phyloP scores from a whole-genome alignment of 2,113 vertebrate species.

The Anseranas semipalmata region DNA sequence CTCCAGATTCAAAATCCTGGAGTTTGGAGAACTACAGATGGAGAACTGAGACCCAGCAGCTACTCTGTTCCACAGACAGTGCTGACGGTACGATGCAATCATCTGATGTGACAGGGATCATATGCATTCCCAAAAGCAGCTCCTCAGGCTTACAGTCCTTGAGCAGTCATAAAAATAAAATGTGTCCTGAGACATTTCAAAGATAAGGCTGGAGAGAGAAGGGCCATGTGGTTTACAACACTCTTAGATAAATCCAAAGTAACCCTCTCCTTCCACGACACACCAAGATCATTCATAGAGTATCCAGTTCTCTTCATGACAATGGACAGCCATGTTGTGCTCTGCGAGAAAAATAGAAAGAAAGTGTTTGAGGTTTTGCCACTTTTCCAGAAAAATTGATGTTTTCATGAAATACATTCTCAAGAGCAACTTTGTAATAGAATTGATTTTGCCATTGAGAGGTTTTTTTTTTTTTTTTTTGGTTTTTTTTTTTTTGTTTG shows the following conservation, averaged over 20 bases:
- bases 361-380: background rate
- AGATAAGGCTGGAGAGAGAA: conserved; percentile 38
- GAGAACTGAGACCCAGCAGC: conserved; percentile 11
- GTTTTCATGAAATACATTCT: background rate
- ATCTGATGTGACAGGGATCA: conserved; percentile 51
- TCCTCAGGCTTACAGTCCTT: conserved; percentile 15
- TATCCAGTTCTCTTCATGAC: background rate
- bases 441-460: too few relatives aligned
- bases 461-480: background rate
- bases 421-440: background rate
- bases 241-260: conserved; percentile 16
- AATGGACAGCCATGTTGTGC: background rate
- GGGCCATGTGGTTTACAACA: conserved; percentile 47
- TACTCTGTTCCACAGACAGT: background rate
- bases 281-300: background rate
- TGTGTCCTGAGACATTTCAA: conserved; percentile 38
- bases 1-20: background rate
- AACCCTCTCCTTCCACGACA: background rate
- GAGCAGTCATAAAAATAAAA: conserved; percentile 57
- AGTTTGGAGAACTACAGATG: background rate
- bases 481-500: background rate
- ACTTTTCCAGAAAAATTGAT: background rate
- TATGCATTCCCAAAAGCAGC: conserved; percentile 47
- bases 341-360: background rate
- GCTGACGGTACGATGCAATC: background rate